Evolutionary conservation across 2,888 invertebrate genomes (phyloP), one percentile per base, ranked within the genome.

Genomic region (Sinhomidia bicolor): DNA sequence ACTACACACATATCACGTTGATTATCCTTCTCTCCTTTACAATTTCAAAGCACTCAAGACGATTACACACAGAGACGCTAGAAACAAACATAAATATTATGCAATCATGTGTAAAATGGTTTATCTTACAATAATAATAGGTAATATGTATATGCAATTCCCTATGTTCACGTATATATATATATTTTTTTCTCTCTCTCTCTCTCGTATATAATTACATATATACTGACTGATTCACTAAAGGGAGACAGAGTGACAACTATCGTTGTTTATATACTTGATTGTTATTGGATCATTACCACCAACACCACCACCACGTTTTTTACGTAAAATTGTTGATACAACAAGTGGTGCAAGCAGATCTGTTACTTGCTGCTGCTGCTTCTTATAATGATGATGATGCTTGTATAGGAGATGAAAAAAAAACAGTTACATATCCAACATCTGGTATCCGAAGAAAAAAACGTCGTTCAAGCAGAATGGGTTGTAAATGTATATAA

Each of bases 81-180:
- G 44, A 44, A 44, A n/a, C n/a, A 82, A 79, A 41, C 47, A 41
- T 68, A 23, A 51, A 65, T 57, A 74, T 74, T 23, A 83, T 83
- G 83, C 83, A 83, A 83, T 71, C 83, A 83, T 83, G 74, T 60
- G 82, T 68, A 68, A 82, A 82, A 32, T 14, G 62, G 32, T 32
- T 29, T 32, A 60, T 9, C 29, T 4, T 32, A n/a, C n/a, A n/a
- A n/a, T n/a, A n/a, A n/a, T n/a, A n/a, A n/a, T n/a, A n/a, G n/a
- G n/a, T n/a, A n/a, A n/a, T n/a, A n/a, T n/a, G n/a, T n/a, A n/a
- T n/a, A n/a, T n/a, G n/a, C 5, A 7, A 32, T 14, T 26, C 29
- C 14, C 26, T 36, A 80, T 26, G 23, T 57, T 76, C 12, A 51
- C 3, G 32, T 62, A 26, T 62, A n/a, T n/a, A n/a, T n/a, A n/a